These are phyloP conservation scores for Nomada ruficornis DNA, from an alignment of 2,888 invertebrate genomes.

Conservation along the genomic window DNA sequence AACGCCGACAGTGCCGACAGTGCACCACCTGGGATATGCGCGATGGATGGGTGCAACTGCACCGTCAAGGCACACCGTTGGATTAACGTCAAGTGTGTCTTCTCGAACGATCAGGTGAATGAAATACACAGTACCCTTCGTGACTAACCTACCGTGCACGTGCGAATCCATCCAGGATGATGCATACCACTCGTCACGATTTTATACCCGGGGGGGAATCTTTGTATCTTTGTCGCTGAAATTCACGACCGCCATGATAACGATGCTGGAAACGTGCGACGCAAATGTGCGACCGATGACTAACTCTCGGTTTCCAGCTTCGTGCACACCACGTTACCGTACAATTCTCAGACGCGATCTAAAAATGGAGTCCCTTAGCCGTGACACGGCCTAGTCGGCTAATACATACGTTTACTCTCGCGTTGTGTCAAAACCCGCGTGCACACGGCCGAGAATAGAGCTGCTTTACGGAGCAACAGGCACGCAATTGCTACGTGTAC, in stretches of 20 bases:
- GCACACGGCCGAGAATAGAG: not conserved
- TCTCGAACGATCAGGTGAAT: constrained; percentile 87
- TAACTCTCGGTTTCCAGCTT: constrained; percentile 33
- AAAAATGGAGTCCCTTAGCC: constrained; percentile 43
- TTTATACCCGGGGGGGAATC: not conserved
- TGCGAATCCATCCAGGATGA: not conserved
- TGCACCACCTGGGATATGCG: constrained; percentile 85
- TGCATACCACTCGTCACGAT: not conserved
- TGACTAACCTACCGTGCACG: constrained; percentile 46
- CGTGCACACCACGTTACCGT: constrained; percentile 17
- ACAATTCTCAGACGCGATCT: constrained; percentile 26
- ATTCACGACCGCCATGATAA: constrained; percentile 31
- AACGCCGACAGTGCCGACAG: constrained; percentile 66
- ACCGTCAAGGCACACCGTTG: constrained; percentile 86
- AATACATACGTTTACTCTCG: not conserved
- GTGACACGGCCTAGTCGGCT: constrained; percentile 10
- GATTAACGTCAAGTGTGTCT: constrained; percentile 88
- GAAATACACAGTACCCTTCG: constrained; percentile 41
- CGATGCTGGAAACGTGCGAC: constrained; percentile 40
- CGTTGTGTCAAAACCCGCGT: not conserved
- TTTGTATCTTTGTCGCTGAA: constrained; percentile 5
- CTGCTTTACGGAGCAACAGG: not conserved
- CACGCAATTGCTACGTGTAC: not conserved
- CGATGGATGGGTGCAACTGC: constrained; percentile 87
- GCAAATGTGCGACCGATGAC: constrained; percentile 50